A percentile compares a stretch with the other conserved stretches of the same genome.
phyloP scores from a whole-genome alignment of 2,113 vertebrate species.

The Tiliqua scincoides region DNA sequence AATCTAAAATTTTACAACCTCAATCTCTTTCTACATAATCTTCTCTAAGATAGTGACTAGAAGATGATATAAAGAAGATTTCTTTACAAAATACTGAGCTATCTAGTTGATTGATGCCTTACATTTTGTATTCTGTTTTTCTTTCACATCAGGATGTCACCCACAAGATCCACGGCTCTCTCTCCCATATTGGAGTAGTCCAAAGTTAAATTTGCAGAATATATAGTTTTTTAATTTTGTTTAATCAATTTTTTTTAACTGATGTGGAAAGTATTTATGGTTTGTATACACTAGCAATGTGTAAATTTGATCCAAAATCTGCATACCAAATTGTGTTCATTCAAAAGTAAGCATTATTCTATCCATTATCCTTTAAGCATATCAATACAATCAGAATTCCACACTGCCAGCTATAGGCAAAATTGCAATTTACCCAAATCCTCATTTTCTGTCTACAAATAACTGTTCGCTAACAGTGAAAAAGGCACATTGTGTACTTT shows the following conservation, averaged over 20 bases:
- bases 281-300: neutral
- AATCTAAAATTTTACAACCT: no score
- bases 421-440: neutral
- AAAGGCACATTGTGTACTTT: neutral
- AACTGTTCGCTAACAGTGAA: neutral
- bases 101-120: no score
- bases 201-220: neutral
- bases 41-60: no score
- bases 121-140: no score
- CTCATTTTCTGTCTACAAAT: neutral
- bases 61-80: no score
- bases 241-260: neutral
- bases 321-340: neutral
- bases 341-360: neutral
- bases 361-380: neutral
- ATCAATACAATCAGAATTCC: no score
- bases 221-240: neutral
- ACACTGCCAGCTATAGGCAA: neutral
- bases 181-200: neutral
- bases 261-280: neutral
- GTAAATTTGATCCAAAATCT: neutral
- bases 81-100: no score
- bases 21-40: no score
- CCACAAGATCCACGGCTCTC: neutral
- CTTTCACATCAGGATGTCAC: neutral